Evolutionary conservation across 2,113 vertebrate genomes (phyloP), one percentile per base, ranked within the genome.

Genomic region (Eubucco bourcierii): DNA sequence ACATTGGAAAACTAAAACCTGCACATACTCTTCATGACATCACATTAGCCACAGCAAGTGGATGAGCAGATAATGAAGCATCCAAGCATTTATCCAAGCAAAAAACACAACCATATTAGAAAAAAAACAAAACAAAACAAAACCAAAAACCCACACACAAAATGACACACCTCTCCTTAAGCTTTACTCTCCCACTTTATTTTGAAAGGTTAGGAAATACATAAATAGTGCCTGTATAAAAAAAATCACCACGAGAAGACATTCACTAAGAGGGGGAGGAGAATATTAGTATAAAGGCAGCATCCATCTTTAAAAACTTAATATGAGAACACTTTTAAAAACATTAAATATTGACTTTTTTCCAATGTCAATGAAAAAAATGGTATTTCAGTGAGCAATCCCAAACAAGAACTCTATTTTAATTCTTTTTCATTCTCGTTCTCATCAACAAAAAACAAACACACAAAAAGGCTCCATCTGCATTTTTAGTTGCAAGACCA

Each of bases 401-500:
- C 65, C 82, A 85, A 79, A 58, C 9, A 83, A 39, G 7, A 56
- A 71, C 19, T 33, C 31, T 59, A n/a, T 34, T 52, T 94, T 82
- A 20, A 61, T 74, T 88, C 33, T 39, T 84, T 81, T 77, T 83
- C 39, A 58, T 60, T 76, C 31, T 78, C 70, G 64, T 33, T 94
- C 44, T 53, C 53, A 5, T 74, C 37, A 59, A 7, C 15, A 68
- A 84, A 50, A 50, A 29, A 27, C 87, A 86, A 23, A 60, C 31
- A 41, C 21, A 37, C 21, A 52, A 24, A 52, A 52, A 52, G 50
- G 4, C 23, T 52, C 84, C 46, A 66, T 64, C 25, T 84, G 60
- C 77, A 80, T 94, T 95, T 95, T 75, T 74, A 92, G 94, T 29
- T 77, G 71, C 64, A 87, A 81, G 79, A 50, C 87, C 1, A 73